phyloP scores from a whole-genome alignment of 2,797 vertebrate genomes.

The Heliangelus exortis region DNA sequence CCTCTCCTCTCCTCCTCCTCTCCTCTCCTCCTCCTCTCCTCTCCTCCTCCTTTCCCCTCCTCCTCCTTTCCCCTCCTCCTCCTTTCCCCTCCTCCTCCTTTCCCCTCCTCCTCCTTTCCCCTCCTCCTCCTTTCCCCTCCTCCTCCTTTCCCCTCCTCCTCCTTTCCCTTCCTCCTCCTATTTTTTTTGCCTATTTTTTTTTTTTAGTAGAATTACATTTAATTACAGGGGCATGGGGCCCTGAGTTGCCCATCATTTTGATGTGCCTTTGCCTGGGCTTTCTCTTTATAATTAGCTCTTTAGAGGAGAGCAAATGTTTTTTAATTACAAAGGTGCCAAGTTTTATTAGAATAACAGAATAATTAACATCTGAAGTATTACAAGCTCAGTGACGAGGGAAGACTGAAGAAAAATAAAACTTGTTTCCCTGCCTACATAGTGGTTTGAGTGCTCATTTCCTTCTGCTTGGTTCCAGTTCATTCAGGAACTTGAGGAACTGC shows the following conservation, averaged over 20 bases:
- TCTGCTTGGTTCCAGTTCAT: not conserved
- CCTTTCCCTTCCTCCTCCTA: too few relatives aligned
- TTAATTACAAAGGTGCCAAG: not conserved
- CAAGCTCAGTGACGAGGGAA: not conserved
- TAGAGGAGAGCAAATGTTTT: not conserved
- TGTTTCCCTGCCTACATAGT: not conserved
- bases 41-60: too few relatives aligned
- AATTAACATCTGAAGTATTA: not conserved
- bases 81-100: too few relatives aligned
- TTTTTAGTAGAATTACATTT: not conserved
- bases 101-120: too few relatives aligned
- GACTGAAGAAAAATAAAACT: not conserved
- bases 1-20: too few relatives aligned
- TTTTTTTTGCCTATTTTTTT: too few relatives aligned
- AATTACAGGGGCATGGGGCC: not conserved
- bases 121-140: too few relatives aligned
- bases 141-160: too few relatives aligned
- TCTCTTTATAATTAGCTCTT: not conserved
- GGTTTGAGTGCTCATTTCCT: not conserved
- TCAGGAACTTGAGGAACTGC: too few relatives aligned
- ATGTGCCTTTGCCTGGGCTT: not conserved
- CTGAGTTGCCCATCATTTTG: not conserved
- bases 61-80: too few relatives aligned
- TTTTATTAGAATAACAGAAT: not conserved
- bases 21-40: too few relatives aligned